Percentiles rank a stretch among this genome's conserved stretches.
phyloP scores from a whole-genome alignment of 1,140 invertebrate genomes.

The Drosophila repletoides region DNA sequence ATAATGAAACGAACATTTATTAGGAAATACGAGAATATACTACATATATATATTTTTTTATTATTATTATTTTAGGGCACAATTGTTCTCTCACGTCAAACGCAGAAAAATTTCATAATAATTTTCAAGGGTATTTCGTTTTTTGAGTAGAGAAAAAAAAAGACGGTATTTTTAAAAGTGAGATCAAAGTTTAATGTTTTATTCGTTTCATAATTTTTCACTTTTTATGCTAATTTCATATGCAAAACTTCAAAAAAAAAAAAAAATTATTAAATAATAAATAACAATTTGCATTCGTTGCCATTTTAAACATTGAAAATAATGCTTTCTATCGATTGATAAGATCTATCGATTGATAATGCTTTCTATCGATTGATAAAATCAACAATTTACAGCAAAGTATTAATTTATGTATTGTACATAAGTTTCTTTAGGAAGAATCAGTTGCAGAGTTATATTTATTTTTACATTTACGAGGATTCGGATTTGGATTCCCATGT shows the following conservation, averaged over 20 bases:
- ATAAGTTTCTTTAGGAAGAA: conserved; percentile 73
- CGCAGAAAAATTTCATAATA: too few species aligned
- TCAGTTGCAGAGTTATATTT: conserved; percentile 58
- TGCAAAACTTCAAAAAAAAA: conserved; percentile 65
- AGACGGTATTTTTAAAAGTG: conserved; percentile 64
- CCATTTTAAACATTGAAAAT: conserved; percentile 69
- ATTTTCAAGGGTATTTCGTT: too few species aligned
- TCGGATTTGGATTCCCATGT: conserved; percentile 28
- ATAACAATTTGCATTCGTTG: conserved; percentile 78
- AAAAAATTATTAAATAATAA: conserved; percentile 63
- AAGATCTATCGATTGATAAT: conserved; percentile 49
- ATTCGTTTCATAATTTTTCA: conserved; percentile 64
- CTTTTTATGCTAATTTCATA: conserved; percentile 60
- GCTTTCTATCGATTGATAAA: conserved; percentile 53
- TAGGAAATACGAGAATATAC: too few species aligned
- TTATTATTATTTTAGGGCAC: too few species aligned
- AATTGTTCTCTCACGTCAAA: too few species aligned
- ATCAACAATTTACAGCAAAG: conserved; percentile 69
- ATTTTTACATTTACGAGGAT: conserved; percentile 48
- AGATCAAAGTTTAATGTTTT: conserved; percentile 78
- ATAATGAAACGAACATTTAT: too few species aligned
- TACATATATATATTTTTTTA: too few species aligned
- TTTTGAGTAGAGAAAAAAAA: too few species aligned
- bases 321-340: conserved; percentile 59
- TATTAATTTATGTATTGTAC: conserved; percentile 71